Percentiles rank a stretch among this genome's conserved stretches.
These are phyloP conservation scores for Volucella zonaria DNA, from an alignment of 2,888 invertebrate genomes.

Conservation along the genomic window DNA sequence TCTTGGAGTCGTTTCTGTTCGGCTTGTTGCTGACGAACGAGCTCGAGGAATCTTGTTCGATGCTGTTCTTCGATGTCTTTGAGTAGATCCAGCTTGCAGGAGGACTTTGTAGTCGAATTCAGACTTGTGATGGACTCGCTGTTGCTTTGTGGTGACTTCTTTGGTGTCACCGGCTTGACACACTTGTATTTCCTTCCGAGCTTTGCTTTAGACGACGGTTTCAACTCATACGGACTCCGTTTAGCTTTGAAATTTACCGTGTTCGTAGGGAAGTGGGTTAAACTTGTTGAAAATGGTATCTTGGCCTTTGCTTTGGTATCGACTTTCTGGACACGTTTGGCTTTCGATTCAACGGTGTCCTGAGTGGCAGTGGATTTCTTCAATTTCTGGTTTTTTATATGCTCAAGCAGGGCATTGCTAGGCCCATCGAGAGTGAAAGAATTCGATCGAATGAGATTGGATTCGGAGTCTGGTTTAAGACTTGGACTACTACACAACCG, in stretches of 20 bases:
- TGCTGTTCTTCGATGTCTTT: constrained; percentile 85
- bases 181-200: constrained; percentile 65
- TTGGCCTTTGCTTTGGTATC: constrained; percentile 73
- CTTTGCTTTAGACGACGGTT: constrained; percentile 67
- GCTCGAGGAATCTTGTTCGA: constrained; percentile 85
- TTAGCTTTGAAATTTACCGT: constrained; percentile 65
- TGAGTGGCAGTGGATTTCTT: constrained; percentile 75
- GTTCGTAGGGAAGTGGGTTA: constrained; percentile 51
- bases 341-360: constrained; percentile 80
- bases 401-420: constrained; percentile 86
- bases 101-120: constrained; percentile 25
- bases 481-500: constrained; percentile 79
- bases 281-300: constrained; percentile 50
- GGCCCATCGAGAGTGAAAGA: constrained; percentile 91
- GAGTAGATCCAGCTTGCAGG: constrained; percentile 63
- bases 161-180: constrained; percentile 49
- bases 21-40: constrained; percentile 86
- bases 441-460: constrained; percentile 86
- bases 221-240: constrained; percentile 74
- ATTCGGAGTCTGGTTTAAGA: constrained; percentile 73
- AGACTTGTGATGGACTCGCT: background rate
- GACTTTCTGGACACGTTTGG: constrained; percentile 79
- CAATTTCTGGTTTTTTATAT: constrained; percentile 77
- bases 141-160: constrained; percentile 36
- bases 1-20: constrained; percentile 86